Percentiles rank a stretch among this genome's conserved stretches.
Evolutionary conservation across 2,888 invertebrate species (phyloP).

Genomic region (Odontomyia ornata): DNA sequence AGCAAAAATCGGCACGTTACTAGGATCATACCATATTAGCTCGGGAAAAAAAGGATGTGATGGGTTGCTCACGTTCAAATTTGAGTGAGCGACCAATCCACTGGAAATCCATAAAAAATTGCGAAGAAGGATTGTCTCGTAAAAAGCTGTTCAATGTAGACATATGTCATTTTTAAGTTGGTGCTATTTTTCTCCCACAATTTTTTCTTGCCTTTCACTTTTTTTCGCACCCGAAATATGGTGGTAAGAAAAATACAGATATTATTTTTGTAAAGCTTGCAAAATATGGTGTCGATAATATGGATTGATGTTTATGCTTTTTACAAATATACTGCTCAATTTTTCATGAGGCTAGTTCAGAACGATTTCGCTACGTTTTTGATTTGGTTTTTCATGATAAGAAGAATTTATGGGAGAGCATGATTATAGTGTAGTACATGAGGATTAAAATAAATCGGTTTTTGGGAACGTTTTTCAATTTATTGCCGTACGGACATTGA

Average conservation of each 20-base stretch:
- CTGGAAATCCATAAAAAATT: conserved; percentile 39
- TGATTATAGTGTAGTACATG: too few species aligned
- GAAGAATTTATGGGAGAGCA: too few species aligned
- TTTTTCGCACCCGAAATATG: not conserved
- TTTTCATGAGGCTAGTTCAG: too few species aligned
- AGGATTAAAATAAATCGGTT: too few species aligned
- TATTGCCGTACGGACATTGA: too few species aligned
- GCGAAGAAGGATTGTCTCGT: conserved; percentile 37
- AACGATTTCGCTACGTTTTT: too few species aligned
- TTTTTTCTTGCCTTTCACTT: not conserved
- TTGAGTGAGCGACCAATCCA: not conserved
- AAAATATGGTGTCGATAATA: conserved; percentile 27
- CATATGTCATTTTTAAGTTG: conserved; percentile 37
- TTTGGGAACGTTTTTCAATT: too few species aligned
- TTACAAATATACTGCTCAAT: not conserved
- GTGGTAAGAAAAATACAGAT: conserved; percentile 13
- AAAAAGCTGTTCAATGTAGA: conserved; percentile 35
- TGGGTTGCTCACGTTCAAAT: not conserved
- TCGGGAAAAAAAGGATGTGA: too few species aligned
- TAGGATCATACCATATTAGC: not conserved
- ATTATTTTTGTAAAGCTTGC: conserved; percentile 15
- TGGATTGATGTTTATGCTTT: not conserved
- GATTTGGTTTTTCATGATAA: too few species aligned
- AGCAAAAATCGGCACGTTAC: conserved; percentile 11
- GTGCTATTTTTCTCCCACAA: conserved; percentile 15